A percentile compares a stretch with the other conserved stretches of the same genome.
Evolutionary conservation across 2,797 vertebrate genomes (phyloP).

Genomic region (Myotis vivesi): DNA sequence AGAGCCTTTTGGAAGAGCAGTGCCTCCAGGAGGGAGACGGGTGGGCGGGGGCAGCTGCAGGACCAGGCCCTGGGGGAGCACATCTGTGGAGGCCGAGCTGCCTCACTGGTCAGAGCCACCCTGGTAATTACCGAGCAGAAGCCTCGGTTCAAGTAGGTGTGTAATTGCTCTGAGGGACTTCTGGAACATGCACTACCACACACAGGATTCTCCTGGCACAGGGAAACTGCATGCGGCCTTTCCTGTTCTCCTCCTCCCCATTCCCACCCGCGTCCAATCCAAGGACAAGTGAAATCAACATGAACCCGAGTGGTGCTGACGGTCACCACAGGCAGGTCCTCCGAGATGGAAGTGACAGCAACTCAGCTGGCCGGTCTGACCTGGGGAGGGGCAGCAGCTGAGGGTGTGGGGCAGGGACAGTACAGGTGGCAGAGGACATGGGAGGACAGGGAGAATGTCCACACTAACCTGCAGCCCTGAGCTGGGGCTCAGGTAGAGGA

Average conservation of each 20-base stretch:
- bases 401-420: not conserved
- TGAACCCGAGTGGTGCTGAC: not conserved
- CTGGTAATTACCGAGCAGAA: not conserved
- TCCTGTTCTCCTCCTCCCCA: not conserved
- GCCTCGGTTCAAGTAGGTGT: not conserved
- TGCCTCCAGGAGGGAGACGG: not conserved
- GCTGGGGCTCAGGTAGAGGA: not conserved
- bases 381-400: not conserved
- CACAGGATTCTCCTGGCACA: not conserved
- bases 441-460: not conserved
- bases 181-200: not conserved
- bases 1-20: not conserved
- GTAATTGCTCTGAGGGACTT: not conserved
- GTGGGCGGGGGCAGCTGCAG: rapidly evolving
- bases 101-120: not conserved
- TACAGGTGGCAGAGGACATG: not conserved
- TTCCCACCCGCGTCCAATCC: not conserved
- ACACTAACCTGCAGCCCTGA: not conserved
- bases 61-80: rapidly evolving
- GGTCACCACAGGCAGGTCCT: not conserved
- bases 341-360: rapidly evolving
- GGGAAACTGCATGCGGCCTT: not conserved
- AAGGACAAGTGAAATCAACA: not conserved
- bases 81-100: not conserved
- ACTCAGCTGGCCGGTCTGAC: not conserved